A percentile compares a stretch with the other conserved stretches of the same genome.
These are phyloP conservation scores for Chironomus riparius DNA, from an alignment of 2,888 invertebrate genomes.

Conservation along the genomic window DNA sequence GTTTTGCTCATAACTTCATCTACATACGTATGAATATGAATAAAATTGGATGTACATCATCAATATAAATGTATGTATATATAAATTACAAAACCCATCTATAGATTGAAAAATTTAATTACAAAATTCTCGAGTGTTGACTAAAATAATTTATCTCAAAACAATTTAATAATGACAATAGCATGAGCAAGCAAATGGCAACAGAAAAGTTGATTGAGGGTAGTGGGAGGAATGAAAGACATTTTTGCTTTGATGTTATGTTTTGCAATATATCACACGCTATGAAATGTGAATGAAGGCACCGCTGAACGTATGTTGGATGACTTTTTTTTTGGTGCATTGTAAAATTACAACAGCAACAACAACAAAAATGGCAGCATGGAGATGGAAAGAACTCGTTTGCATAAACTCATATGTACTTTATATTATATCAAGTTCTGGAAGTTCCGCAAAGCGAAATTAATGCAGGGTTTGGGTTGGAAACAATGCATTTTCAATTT, in stretches of 20 bases:
- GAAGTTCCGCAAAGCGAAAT: background rate
- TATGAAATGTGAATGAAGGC: background rate
- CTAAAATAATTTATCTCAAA: slow-evolving; percentile 11
- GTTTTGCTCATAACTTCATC: background rate
- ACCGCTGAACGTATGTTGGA: background rate
- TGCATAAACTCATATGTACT: too few species aligned
- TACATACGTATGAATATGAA: too few species aligned
- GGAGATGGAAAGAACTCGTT: too few species aligned
- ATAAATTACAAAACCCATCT: background rate
- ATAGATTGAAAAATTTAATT: slow-evolving; percentile 13
- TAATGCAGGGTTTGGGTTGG: too few species aligned
- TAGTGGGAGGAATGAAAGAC: background rate
- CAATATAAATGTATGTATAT: background rate
- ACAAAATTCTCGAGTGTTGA: slow-evolving; percentile 4
- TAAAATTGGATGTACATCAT: background rate
- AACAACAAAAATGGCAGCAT: background rate
- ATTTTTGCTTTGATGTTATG: slow-evolving; percentile 9
- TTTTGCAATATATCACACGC: background rate
- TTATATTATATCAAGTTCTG: background rate
- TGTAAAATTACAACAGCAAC: slow-evolving; percentile 2
- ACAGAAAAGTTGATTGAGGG: too few species aligned
- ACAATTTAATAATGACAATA: slow-evolving; percentile 7
- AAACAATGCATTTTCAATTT: background rate
- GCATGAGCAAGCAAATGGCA: background rate
- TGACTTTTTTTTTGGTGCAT: background rate